Evolutionary conservation across 2,888 invertebrate species (phyloP).

Genomic region (Willowsia nigromaculata): DNA sequence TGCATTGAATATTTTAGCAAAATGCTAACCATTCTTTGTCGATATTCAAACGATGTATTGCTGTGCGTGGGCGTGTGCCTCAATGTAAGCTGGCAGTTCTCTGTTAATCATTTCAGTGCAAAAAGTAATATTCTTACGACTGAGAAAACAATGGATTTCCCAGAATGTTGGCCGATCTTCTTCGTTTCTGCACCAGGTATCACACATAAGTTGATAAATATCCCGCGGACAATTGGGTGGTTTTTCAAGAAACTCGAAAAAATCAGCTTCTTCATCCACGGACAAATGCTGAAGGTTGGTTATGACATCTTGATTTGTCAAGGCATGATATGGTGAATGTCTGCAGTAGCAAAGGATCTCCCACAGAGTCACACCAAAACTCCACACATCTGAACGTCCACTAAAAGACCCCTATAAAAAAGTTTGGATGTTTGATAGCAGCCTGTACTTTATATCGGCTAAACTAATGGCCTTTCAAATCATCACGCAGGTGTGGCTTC

Average conservation of each 20-base stretch:
- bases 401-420: slow-evolving; percentile 90
- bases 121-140: slow-evolving; percentile 84
- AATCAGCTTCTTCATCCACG: slow-evolving; percentile 81
- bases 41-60: slow-evolving; percentile 60
- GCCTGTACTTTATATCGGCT: background rate
- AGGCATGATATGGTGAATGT: slow-evolving; percentile 88
- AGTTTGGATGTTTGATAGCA: background rate
- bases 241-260: slow-evolving; percentile 83
- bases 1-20: no score
- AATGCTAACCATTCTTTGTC: background rate
- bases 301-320: slow-evolving; percentile 89
- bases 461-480: slow-evolving; percentile 17
- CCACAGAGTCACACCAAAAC: slow-evolving; percentile 94
- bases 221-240: slow-evolving; percentile 92
- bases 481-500: background rate
- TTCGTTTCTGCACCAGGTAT: slow-evolving; percentile 93
- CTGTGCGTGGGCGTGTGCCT: slow-evolving; percentile 45
- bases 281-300: slow-evolving; percentile 85
- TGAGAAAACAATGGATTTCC: slow-evolving; percentile 92
- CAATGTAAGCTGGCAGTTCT: slow-evolving; percentile 60
- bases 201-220: slow-evolving; percentile 94
- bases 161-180: slow-evolving; percentile 91
- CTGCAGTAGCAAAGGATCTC: slow-evolving; percentile 90
- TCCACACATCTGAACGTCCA: slow-evolving; percentile 95
- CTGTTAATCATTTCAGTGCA: slow-evolving; percentile 58